Conservation (phyloP, 64 coral and sea anemone genomes). For the Pachyseris speciosa region DNA sequence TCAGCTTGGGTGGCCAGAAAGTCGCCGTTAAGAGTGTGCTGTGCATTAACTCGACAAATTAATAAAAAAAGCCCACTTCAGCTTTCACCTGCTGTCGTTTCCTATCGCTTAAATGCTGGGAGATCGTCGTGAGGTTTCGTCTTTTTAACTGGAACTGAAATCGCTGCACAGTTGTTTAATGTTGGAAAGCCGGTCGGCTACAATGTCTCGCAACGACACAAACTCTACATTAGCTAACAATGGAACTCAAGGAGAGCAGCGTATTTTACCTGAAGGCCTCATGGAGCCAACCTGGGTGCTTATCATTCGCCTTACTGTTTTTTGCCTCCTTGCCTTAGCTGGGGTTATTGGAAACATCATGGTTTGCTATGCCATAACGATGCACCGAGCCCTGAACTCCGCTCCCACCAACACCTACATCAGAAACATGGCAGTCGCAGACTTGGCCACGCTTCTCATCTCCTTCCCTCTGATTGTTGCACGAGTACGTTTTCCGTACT, state of each 20-base stretch:
- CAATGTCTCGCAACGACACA: neutral
- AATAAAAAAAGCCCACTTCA: too few relatives aligned
- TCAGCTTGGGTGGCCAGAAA: too few relatives aligned
- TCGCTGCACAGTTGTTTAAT: too few relatives aligned
- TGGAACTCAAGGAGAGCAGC: neutral
- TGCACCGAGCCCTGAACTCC: neutral
- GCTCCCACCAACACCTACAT: conserved; percentile 22
- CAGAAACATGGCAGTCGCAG: conserved; percentile 41
- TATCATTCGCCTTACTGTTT: neutral
- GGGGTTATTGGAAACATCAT: conserved; percentile 39
- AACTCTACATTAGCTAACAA: neutral
- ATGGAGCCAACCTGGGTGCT: neutral
- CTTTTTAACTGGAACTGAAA: too few relatives aligned
- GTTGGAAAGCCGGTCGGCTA: too few relatives aligned
- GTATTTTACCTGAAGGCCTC: too few relatives aligned
- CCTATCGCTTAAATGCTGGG: too few relatives aligned
- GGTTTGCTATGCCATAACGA: conserved; percentile 12
- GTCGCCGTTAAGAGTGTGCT: too few relatives aligned
- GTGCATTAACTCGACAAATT: too few relatives aligned
- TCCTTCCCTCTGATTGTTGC: neutral
- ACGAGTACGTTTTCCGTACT: neutral
- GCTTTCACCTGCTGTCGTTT: too few relatives aligned
- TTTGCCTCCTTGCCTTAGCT: neutral
- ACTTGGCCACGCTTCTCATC: conserved; percentile 25
- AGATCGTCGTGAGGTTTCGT: too few relatives aligned